Percentiles rank a stretch among this genome's conserved stretches.
Conservation (phyloP, 2,113 vertebrate genomes). For the Gnathonemus longibarbis region DNA sequence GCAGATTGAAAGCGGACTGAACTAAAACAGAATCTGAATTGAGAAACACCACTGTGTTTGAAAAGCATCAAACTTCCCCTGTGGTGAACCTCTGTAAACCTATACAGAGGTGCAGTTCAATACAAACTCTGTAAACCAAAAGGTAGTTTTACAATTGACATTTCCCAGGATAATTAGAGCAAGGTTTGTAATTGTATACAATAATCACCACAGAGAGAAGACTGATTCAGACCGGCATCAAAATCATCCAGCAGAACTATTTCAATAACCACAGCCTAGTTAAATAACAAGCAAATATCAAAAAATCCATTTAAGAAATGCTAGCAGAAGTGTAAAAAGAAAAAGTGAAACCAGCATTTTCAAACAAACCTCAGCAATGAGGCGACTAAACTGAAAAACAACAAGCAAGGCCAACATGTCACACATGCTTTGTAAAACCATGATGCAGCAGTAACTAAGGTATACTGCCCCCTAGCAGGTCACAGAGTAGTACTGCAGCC, state of each 20-base stretch:
- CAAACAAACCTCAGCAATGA: neutral
- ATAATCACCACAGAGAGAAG: neutral
- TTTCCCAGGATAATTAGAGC: neutral
- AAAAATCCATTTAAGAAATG: neutral
- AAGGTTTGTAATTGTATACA: neutral
- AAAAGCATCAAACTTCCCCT: neutral
- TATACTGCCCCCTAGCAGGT: conserved; percentile 36
- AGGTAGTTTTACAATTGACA: neutral
- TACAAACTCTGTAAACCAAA: neutral
- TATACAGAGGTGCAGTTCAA: neutral
- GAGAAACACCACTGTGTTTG: neutral
- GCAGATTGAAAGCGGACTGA: neutral
- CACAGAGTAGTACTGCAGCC: conserved; percentile 39
- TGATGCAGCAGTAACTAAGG: conserved; percentile 40
- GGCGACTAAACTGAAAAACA: neutral
- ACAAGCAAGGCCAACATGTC: neutral
- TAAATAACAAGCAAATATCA: neutral
- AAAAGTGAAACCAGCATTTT: neutral
- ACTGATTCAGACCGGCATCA: neutral
- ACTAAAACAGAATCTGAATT: neutral
- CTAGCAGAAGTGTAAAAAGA: neutral
- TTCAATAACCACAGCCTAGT: neutral
- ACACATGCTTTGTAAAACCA: conserved; percentile 15
- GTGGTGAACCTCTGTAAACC: neutral
- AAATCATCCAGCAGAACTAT: neutral